phyloP scores from a whole-genome alignment of 2,888 invertebrate genomes.

The Toxonevra muliebris region DNA sequence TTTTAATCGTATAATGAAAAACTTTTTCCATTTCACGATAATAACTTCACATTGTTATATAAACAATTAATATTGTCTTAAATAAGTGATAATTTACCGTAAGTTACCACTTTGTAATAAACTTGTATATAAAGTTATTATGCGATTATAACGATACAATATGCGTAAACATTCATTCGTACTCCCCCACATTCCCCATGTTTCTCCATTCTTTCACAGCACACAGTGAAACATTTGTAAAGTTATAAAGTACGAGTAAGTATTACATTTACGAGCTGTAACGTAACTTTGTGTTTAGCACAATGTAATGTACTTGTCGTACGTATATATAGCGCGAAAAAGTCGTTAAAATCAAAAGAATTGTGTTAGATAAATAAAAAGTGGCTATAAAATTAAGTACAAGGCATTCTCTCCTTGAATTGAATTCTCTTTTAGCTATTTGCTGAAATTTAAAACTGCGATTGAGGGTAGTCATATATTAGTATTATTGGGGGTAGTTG shows the following conservation, averaged over 20 bases:
- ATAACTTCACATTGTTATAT: conserved; percentile 36
- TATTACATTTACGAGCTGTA: conserved; percentile 35
- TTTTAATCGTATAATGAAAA: not conserved
- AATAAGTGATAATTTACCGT: conserved; percentile 56
- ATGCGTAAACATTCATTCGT: conserved; percentile 38
- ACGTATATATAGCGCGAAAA: not conserved
- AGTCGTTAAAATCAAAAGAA: conserved; percentile 30
- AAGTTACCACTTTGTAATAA: conserved; percentile 45
- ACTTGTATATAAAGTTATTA: conserved; percentile 47
- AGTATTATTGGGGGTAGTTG: too few relatives aligned
- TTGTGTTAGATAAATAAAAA: conserved; percentile 23
- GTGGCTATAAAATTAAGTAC: conserved; percentile 15
- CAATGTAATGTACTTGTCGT: not conserved
- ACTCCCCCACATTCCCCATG: not conserved
- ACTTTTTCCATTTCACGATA: not conserved
- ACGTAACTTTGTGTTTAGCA: not conserved
- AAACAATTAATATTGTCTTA: conserved; percentile 51
- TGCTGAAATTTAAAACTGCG: too few relatives aligned
- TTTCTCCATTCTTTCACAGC: not conserved
- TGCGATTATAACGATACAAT: conserved; percentile 49
- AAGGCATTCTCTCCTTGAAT: not conserved
- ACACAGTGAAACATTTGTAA: conserved; percentile 21
- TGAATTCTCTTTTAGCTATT: not conserved
- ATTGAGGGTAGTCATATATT: too few relatives aligned
- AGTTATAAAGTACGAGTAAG: conserved; percentile 40